phyloP scores from a whole-genome alignment of 2,797 vertebrate genomes.

The Zenarchopterus dispar region DNA sequence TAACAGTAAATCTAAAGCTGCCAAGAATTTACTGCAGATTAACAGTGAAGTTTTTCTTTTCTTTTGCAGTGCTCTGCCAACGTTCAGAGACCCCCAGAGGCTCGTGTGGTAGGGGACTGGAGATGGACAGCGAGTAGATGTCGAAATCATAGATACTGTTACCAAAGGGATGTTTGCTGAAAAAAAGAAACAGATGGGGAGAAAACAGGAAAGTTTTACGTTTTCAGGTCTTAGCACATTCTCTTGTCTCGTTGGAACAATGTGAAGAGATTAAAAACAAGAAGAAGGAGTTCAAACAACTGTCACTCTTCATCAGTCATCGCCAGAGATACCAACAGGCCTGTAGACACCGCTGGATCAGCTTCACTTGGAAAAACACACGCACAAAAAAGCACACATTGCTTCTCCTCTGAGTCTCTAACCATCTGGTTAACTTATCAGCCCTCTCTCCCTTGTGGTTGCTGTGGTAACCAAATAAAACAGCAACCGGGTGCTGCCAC shows the following conservation, averaged over 20 bases:
- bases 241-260: constrained; percentile 19
- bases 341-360: constrained; percentile 20
- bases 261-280: constrained; percentile 46
- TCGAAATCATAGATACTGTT: constrained; percentile 14
- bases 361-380: constrained; percentile 18
- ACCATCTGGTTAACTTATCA: constrained; percentile 82
- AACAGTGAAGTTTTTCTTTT: background rate
- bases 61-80: background rate
- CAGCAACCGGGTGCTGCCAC: constrained; percentile 60
- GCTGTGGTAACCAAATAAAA: constrained; percentile 68
- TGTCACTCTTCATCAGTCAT: constrained; percentile 42
- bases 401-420: constrained; percentile 50
- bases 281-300: constrained; percentile 42
- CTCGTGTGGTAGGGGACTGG: constrained; percentile 5
- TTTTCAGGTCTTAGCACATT: constrained; percentile 25
- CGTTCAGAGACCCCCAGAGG: background rate
- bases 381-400: constrained; percentile 16
- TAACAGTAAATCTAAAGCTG: background rate
- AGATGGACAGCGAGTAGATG: constrained; percentile 12
- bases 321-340: constrained; percentile 21
- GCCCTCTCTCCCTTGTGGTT: constrained; percentile 48
- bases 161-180: constrained; percentile 9
- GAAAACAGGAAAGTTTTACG: constrained; percentile 13
- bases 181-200: background rate
- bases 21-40: constrained; percentile 1